Conservation (phyloP, 2,113 vertebrate species). For the Catharus bicknelli region DNA sequence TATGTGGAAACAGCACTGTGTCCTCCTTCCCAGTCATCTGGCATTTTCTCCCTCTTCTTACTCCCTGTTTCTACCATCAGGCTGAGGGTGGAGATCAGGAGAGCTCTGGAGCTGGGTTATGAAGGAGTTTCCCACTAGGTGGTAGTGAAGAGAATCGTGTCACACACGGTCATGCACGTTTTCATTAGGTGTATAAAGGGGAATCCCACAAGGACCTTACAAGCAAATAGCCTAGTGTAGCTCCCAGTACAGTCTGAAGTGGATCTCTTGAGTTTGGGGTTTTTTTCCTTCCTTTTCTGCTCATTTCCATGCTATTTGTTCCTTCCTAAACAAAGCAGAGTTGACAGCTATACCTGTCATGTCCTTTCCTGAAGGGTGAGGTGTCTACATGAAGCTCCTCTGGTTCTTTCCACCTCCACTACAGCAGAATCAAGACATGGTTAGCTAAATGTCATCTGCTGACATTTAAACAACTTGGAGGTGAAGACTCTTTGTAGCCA, state of each 20-base stretch:
- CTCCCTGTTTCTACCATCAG: background rate
- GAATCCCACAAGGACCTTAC: background rate
- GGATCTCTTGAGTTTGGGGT: background rate
- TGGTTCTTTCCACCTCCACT: background rate
- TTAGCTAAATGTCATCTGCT: constrained; percentile 2
- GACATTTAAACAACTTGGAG: background rate
- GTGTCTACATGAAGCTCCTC: background rate
- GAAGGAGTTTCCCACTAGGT: constrained; percentile 49
- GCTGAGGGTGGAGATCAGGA: background rate
- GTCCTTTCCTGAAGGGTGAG: background rate
- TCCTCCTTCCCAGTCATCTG: background rate
- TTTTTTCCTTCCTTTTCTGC: background rate
- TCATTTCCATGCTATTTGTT: background rate
- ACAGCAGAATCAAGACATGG: background rate
- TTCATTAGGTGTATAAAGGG: background rate
- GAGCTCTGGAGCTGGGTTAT: background rate
- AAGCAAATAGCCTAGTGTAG: background rate
- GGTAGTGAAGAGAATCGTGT: constrained; percentile 35
- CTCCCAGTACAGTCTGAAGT: background rate
- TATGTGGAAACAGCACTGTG: background rate
- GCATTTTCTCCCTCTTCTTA: background rate
- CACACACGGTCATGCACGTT: background rate
- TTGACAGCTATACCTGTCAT: background rate
- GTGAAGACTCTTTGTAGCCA: background rate
- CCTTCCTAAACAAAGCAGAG: background rate